Conservation (phyloP, 2,797 vertebrate species). For the Taeniopygia guttata region DNA sequence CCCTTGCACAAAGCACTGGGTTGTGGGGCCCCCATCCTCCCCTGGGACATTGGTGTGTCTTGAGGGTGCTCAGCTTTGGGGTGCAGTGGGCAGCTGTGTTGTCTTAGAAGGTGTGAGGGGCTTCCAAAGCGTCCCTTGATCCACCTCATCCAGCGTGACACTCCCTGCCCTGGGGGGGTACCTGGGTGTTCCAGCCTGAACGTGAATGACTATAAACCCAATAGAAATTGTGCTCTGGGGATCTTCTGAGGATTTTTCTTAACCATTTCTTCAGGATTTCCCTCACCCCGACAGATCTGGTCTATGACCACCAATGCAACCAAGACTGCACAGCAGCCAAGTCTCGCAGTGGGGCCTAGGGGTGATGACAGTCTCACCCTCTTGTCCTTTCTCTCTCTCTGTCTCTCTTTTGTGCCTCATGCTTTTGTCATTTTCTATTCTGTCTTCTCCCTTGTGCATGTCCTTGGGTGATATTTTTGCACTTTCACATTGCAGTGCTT, state of each 20-base stretch:
- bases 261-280: rapidly evolving
- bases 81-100: not conserved
- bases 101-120: too few species aligned
- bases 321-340: rapidly evolving
- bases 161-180: rapidly evolving
- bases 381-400: not conserved
- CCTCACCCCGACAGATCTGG: rapidly evolving
- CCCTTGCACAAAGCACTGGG: not conserved
- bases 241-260: not conserved
- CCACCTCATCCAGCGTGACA: not conserved
- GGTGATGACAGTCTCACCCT: not conserved
- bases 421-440: too few species aligned
- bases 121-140: rapidly evolving
- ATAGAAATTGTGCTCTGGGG: not conserved
- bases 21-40: not conserved
- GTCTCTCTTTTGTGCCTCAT: not conserved
- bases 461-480: not conserved
- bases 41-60: not conserved
- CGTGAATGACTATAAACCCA: rapidly evolving
- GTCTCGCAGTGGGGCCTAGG: rapidly evolving
- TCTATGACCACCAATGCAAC: too few species aligned
- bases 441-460: not conserved
- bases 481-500: not conserved
- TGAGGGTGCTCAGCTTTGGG: not conserved
- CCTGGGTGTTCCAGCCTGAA: rapidly evolving